Base-by-base conservation (phyloP, 2,888 invertebrate genomes). In the Tachina lurida region DNA sequence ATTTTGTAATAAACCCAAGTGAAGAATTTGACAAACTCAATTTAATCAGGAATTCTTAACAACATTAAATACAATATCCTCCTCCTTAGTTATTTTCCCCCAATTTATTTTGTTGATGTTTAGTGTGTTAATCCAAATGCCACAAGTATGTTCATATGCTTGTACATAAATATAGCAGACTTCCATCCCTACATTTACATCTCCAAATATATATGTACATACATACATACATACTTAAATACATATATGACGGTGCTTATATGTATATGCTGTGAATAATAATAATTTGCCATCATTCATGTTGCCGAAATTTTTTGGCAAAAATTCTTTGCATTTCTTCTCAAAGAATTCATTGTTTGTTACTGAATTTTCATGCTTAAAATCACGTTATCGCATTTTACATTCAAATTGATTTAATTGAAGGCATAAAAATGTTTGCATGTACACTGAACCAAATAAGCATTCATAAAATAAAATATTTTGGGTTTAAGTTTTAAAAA, bases 301-400 rank as follows among this genome's bases (percentile, higher is more conserved):
- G 31, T n/a, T 47, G 58, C 22, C 43, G 22, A n/a, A n/a, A 73
- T 47, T 17, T n/a, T 58, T 19, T 10, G 22, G 56, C 22, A 60
- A 52, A 31, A 56, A 73, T 73, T 58, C 58, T n/a, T 47, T n/a
- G 58, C 12, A 73, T 73, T 39, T 39, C 12, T 49, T 49, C 39
- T n/a, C 1, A 41, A 17, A 39, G 13, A 41, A 52, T 70, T 56
- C 17, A 52, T 12, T 8, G 13, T 19, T 47, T 49, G n/a, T n/a
- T n/a, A 12, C 10, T 41, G 13, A 12, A 31, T 68, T 52, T 39
- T 54, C 15, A 15, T 45, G 45, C 15, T 22, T 15, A 43, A 31
- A 22, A 41, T 43, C 22, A 43, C 56, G 41, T 54, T 19, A 54
- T 49, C 8, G 13, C 7, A 13, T 45, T 63, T 63, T 43, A 13